A percentile compares a stretch with the other conserved stretches of the same genome.
phyloP scores from a whole-genome alignment of 2,113 vertebrate species.

The Himantopus leucocephalus region DNA sequence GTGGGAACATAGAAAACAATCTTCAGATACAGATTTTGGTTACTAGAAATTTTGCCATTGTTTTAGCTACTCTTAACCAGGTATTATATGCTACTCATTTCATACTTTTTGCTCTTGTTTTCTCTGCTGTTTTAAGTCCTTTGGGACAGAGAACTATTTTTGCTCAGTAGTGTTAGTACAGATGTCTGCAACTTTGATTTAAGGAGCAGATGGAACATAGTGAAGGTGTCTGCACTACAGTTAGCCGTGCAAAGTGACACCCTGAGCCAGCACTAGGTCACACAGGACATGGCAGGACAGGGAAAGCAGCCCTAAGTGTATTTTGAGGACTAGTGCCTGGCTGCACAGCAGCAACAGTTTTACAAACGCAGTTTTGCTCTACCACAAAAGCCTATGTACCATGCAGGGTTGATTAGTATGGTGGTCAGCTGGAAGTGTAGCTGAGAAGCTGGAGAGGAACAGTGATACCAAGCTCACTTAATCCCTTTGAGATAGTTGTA shows the following conservation, averaged over 20 bases:
- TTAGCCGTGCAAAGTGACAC: neutral
- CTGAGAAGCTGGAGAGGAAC: neutral
- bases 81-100: accelerated
- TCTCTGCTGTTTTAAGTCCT: neutral
- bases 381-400: neutral
- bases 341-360: neutral
- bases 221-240: neutral
- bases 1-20: neutral
- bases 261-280: neutral
- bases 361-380: neutral
- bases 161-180: neutral
- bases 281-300: neutral
- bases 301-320: neutral
- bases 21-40: neutral
- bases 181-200: neutral
- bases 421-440: neutral
- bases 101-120: neutral
- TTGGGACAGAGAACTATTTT: neutral
- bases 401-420: accelerated
- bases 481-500: neutral
- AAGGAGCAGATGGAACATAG: neutral
- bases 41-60: neutral
- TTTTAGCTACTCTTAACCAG: neutral
- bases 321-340: neutral
- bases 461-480: neutral